These are phyloP conservation scores for Ammodytes dubius DNA, from an alignment of 2,113 vertebrate species.

Conservation along the genomic window DNA sequence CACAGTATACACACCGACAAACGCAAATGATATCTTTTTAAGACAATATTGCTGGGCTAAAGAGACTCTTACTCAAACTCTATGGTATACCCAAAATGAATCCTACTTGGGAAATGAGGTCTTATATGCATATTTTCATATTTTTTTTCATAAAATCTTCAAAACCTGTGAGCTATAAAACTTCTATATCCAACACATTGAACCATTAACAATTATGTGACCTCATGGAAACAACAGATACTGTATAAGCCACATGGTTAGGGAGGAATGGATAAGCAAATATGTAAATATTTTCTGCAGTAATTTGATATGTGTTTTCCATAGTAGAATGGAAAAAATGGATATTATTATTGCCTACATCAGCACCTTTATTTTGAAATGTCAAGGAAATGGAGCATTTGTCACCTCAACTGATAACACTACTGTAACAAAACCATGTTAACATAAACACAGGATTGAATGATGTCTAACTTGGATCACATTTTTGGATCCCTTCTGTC, in stretches of 20 bases:
- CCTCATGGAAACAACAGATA: constrained; percentile 9
- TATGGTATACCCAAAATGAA: neutral
- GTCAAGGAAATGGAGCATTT: neutral
- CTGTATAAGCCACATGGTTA: constrained; percentile 21
- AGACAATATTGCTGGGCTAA: neutral
- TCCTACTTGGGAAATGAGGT: neutral
- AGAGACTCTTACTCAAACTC: neutral
- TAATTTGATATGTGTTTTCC: constrained; percentile 34
- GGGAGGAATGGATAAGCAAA: constrained; percentile 21
- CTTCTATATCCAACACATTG: neutral
- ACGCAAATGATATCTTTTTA: neutral
- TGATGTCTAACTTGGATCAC: neutral
- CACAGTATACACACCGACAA: neutral
- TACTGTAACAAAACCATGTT: neutral
- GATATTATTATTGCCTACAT: constrained; percentile 5
- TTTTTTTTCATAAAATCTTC: neutral
- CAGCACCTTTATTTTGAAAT: neutral
- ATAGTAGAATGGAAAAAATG: constrained; percentile 27
- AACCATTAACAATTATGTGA: neutral
- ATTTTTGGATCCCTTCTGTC: neutral
- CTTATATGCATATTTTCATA: neutral
- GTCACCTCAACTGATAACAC: neutral
- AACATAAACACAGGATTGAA: neutral
- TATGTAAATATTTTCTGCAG: constrained; percentile 6
- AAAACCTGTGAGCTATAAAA: neutral